Conservation (phyloP, 2,797 vertebrate species). For the Momotus momota region DNA sequence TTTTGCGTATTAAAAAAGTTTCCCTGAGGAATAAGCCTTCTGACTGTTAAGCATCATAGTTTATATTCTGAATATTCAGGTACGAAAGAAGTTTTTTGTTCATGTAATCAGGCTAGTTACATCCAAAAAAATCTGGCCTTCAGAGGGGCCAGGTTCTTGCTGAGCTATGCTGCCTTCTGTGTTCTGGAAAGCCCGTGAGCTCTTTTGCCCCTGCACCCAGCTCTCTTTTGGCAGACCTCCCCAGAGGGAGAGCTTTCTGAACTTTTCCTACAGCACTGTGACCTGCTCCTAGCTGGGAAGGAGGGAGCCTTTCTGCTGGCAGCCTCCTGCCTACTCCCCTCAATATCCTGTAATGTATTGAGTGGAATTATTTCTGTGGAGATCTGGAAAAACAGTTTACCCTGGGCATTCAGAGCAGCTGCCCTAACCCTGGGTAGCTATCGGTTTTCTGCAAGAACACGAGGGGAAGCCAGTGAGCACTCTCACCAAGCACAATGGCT, state of each 20-base stretch:
- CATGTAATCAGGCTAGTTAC: neutral
- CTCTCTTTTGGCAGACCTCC: neutral
- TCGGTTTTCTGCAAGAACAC: neutral
- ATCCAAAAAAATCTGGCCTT: neutral
- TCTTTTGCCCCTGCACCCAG: neutral
- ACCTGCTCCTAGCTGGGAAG: neutral
- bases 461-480: neutral
- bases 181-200: neutral
- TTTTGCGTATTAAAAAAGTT: neutral
- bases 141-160: neutral
- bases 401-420: rapidly evolving
- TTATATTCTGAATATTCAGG: neutral
- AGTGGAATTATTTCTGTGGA: neutral
- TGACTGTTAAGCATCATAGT: neutral
- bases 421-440: neutral
- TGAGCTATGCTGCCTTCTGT: neutral
- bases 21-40: neutral
- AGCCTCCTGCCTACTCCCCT: neutral
- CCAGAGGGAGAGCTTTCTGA: neutral
- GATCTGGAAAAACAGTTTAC: neutral
- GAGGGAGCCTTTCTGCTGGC: neutral
- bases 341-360: rapidly evolving
- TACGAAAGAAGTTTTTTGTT: neutral
- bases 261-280: neutral
- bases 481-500: constrained; percentile 96